Base-by-base conservation (phyloP, 1,140 invertebrate species). In the Magallana ariakensis region DNA sequence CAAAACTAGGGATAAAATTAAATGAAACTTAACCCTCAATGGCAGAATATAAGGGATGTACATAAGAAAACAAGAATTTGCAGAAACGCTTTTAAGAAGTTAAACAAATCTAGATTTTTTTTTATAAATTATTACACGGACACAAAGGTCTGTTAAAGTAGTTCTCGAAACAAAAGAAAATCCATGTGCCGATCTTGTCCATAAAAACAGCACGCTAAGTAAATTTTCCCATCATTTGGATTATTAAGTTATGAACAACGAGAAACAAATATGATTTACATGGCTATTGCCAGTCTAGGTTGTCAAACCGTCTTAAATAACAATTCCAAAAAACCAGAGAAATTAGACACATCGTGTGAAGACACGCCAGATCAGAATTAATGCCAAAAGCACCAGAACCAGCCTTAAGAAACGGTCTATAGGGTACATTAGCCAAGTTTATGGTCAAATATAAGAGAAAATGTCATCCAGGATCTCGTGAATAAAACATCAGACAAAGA, bases 371-470 rank as follows among this genome's bases (percentile, higher is more conserved):
- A 75, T 26, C 22, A 2, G 22, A 75, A 75, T 75, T 75, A 75
- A 75, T 75, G 66, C 33, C 66, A 75, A 75, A 75, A 75, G 22
- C 33, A 75, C 22, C 19, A 75, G 66, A 75, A 75, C 26, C 66
- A 10, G 19, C 10, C 33, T 9, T 10, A 75, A 26, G 66, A 26
- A 75, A 26, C 66, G 66, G 66, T 75, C 66, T 75, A 22, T 11
- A 26, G 66, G 66, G 66, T 75, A 33, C 66, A 75, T 75, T 75
- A 75, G 22, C 22, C 19, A 60, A 33, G 66, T 75, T 75, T 75
- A 75, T 75, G 66, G 66, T 75, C 66, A 75, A 75, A 75, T 75
- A 75, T 75, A 75, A 75, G 66, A 75, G 66, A 75, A 75, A 75
- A 75, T 75, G 66, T 75, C 66, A 75, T 75, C 22, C 66, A 75